Base-by-base conservation (phyloP, 2,888 invertebrate species). In the Oxycera nigricornis region DNA sequence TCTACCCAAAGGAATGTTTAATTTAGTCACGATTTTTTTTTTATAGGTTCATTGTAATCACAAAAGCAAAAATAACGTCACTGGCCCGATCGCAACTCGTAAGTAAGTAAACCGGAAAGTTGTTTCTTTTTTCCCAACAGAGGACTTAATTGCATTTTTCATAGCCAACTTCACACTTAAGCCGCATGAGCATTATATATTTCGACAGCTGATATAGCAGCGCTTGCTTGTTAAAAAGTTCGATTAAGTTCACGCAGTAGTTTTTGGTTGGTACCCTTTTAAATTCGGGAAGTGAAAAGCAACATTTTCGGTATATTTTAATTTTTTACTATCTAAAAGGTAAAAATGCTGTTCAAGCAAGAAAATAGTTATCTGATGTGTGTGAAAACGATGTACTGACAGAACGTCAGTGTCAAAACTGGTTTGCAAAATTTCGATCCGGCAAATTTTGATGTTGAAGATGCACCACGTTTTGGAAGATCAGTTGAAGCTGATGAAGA, bases 361-460 rank as follows among this genome's bases (percentile, higher is more conserved):
- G 70, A 75, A 74, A 73, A 57, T 62, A 72, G 22, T 57, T 77
- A 41, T 39, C 41, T 41, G 77, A 77, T 76, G 75, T 79, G 75
- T 77, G 76, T 77, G 77, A 76, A 74, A 77, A 78, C 74, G 73
- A 74, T 75, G 74, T 76, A 31, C 75, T 78, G 59, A 77, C 73
- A 76, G 77, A 35, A 77, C 76, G 77, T 72, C 77, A n/a, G n/a
- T n/a, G n/a, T n/a, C n/a, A n/a, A n/a, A n/a, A n/a, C n/a, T n/a
- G n/a, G n/a, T n/a, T n/a, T 74, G 75, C 74, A 73, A 78, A 77
- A 79, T 79, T 79, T 77, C 77, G 78, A 73, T 77, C 77, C 22
- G 76, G 76, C 61, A n/a, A 77, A 77, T 78, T 78, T 79, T 78
- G 75, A 77, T 77, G 50, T 17, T n/a, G 50, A n/a, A n/a, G n/a